A percentile compares a stretch with the other conserved stretches of the same genome.
phyloP scores from a whole-genome alignment of 2,888 invertebrate species.

The Drosophila peninsularis region DNA sequence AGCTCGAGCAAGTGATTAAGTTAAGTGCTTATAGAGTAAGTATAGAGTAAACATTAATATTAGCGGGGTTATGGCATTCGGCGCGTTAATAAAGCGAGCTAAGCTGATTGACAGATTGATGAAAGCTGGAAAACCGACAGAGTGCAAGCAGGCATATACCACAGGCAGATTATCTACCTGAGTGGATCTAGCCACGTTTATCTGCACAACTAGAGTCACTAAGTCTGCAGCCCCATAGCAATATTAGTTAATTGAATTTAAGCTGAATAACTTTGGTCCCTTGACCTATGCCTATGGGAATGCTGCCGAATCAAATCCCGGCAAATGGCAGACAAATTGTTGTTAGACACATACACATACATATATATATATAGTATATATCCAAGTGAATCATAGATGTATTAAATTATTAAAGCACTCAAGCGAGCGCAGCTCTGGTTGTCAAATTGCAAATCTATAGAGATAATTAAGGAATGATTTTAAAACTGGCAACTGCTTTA shows the following conservation, averaged over 20 bases:
- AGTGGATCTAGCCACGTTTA: neutral
- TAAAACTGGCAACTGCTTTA: slow-evolving; percentile 35
- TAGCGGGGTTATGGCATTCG: neutral
- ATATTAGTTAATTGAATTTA: neutral
- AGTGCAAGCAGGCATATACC: too few species aligned
- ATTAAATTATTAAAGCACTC: neutral
- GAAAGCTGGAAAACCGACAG: too few species aligned
- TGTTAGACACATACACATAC: neutral
- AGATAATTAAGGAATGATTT: slow-evolving; percentile 19
- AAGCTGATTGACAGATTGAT: neutral
- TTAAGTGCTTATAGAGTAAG: slow-evolving; percentile 14
- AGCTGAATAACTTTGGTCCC: too few species aligned
- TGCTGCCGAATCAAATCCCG: too few species aligned
- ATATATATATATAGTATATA: neutral
- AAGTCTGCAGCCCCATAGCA: neutral
- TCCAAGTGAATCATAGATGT: neutral
- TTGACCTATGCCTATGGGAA: too few species aligned
- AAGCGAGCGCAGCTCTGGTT: too few species aligned
- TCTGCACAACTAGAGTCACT: too few species aligned
- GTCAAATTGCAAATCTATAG: slow-evolving; percentile 40
- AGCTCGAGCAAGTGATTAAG: slow-evolving; percentile 15
- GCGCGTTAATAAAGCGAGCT: neutral
- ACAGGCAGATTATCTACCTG: too few species aligned
- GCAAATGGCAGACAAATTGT: neutral
- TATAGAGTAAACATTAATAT: neutral